Evolutionary conservation across 2,797 vertebrate genomes (phyloP), one percentile per base, ranked within the genome.

Genomic region (Rousettus madagascariensis): DNA sequence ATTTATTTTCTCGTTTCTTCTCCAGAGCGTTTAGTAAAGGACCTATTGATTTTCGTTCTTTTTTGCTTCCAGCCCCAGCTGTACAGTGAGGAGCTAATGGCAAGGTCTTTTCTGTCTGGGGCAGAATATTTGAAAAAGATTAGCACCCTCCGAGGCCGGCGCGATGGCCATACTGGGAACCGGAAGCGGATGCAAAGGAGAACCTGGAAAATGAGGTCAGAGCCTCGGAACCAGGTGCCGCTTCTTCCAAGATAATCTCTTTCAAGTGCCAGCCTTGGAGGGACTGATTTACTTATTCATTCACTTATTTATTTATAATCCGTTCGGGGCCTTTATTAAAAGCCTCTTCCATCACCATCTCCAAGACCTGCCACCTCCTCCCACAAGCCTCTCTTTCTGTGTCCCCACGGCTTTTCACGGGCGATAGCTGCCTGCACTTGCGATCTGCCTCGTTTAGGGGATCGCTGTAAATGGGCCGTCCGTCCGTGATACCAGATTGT

Each of bases 1-100:
- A 46, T 88, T 95, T 93, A 82, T 90, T 90, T 90, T 69, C 77
- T 77, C 69, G 66, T 88, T 90, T 96, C 49, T 95, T 20, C 38
- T 96, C 75, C 93, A 79, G 68, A 93, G 87, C 84, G 57, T 93
- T 95, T 85, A 95, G 92, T 59, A 65, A 88, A 93, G 55, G 66
- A 5, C 46, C 78, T 97, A 97, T 94, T 96, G 97, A 97, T 97
- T 96, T 97, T 90, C 77, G 90, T 90, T 97, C 95, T 96, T 95
- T 95, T 95, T 93, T 96, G 83, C 95, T 96, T 95, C 61, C 38
- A 92, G 68, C 51, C 75, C 92, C 36, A 10, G 94, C 63, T 61
- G 30, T 82, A 59, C 24, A 38, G 80, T 63, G 84, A 82, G 71
- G 46, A 96, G 85, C 65, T 94, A 95, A 90, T 72, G 63, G 92